These are phyloP conservation scores for Campylorhamphus procurvoides DNA, from an alignment of 2,113 vertebrate genomes.

Conservation along the genomic window DNA sequence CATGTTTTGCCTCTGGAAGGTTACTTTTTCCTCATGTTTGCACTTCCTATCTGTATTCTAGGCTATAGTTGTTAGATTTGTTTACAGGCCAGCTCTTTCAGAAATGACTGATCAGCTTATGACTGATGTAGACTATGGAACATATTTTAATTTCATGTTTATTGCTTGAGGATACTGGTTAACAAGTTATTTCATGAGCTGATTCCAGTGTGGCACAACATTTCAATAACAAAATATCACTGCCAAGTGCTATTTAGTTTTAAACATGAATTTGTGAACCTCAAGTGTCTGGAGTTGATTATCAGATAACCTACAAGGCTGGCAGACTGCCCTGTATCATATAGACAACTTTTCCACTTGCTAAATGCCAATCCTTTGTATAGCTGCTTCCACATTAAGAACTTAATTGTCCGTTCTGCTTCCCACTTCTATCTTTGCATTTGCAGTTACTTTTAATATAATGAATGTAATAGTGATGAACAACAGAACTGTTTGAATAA, in stretches of 20 bases:
- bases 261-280: not conserved
- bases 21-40: not conserved
- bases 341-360: not conserved
- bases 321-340: not conserved
- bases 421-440: not conserved
- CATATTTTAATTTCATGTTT: slow-evolving; percentile 17
- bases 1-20: not conserved
- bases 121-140: not conserved
- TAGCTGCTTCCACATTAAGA: not conserved
- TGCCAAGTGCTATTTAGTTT: not conserved
- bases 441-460: not conserved
- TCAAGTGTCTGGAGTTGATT: not conserved
- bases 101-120: not conserved
- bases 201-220: not conserved
- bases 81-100: not conserved
- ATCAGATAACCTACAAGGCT: not conserved
- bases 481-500: not conserved
- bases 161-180: slow-evolving; percentile 6
- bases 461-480: not conserved
- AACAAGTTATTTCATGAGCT: not conserved
- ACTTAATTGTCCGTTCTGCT: not conserved
- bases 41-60: not conserved
- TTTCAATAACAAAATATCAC: not conserved
- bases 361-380: not conserved
- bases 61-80: not conserved